Conservation (phyloP, 2,113 vertebrate species). For the Aldabrachelys gigantea region DNA sequence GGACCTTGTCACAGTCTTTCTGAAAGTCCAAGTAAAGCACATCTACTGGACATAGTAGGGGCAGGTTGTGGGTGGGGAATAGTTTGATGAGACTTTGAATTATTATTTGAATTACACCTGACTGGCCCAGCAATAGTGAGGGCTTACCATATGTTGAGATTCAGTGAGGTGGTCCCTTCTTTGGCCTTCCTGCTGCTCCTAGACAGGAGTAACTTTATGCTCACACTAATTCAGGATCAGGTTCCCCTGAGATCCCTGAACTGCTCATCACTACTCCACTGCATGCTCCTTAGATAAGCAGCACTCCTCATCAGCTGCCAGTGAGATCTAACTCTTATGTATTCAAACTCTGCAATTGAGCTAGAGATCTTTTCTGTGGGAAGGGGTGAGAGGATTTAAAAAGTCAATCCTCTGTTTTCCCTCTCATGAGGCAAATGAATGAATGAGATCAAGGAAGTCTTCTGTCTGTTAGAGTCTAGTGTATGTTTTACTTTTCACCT, state of each 20-base stretch:
- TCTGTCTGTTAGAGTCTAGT: not conserved
- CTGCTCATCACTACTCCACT: not conserved
- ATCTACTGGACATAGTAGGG: not conserved
- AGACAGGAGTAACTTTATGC: not conserved
- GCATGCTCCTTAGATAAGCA: not conserved
- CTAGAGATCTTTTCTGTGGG: not conserved
- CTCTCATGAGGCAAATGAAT: not conserved
- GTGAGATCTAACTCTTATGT: not conserved
- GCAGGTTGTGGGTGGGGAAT: not conserved
- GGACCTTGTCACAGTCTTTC: not conserved
- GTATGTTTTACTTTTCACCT: not conserved
- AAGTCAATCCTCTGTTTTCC: not conserved
- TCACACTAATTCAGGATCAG: not conserved
- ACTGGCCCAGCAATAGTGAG: not conserved
- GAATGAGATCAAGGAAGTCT: not conserved
- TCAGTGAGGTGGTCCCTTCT: not conserved
- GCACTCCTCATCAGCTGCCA: not conserved
- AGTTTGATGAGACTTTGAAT: not conserved
- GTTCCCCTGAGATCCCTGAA: not conserved
- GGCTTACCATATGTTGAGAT: not conserved
- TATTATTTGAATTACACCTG: not conserved
- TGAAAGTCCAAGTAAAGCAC: not conserved
- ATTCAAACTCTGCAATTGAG: not conserved
- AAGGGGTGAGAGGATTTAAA: not conserved
- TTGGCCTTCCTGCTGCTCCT: not conserved